A percentile compares a stretch with the other conserved stretches of the same genome.
Conservation (phyloP, 2,113 vertebrate species). For the Cyprinodon tularosa region DNA sequence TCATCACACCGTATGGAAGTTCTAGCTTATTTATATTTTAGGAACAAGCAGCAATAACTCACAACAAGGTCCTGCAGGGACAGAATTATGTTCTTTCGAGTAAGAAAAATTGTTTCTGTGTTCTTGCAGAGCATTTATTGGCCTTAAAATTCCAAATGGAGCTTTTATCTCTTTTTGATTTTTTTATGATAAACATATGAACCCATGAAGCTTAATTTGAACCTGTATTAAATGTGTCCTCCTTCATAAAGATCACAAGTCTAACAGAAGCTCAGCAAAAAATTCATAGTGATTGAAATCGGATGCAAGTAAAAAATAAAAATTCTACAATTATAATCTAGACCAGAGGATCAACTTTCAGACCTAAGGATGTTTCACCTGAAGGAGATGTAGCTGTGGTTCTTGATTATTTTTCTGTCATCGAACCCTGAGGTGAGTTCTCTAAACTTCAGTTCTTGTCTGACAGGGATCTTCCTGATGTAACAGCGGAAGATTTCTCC, state of each 20-base stretch:
- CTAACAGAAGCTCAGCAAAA: not conserved
- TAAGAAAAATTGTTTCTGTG: too few species aligned
- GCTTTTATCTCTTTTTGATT: too few species aligned
- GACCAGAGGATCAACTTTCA: not conserved
- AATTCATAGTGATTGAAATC: not conserved
- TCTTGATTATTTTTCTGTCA: not conserved
- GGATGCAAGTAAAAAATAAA: not conserved
- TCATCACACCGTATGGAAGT: too few species aligned
- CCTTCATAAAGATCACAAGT: not conserved
- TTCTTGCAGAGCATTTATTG: too few species aligned
- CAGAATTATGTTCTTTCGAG: too few species aligned
- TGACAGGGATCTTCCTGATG: constrained; percentile 89
- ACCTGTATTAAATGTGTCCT: not conserved
- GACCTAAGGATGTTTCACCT: constrained; percentile 2
- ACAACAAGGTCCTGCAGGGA: too few species aligned
- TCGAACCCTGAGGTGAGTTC: not conserved
- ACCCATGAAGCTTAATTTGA: not conserved
- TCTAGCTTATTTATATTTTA: too few species aligned
- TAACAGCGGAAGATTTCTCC: constrained; percentile 85
- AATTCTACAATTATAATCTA: too few species aligned
- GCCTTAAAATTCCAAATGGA: too few species aligned
- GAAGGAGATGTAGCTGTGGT: not conserved
- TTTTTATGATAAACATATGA: not conserved
- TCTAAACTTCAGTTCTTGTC: constrained; percentile 7
- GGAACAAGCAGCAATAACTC: too few species aligned